Conservation (phyloP, 2,113 vertebrate species). For the Trachemys scripta region DNA sequence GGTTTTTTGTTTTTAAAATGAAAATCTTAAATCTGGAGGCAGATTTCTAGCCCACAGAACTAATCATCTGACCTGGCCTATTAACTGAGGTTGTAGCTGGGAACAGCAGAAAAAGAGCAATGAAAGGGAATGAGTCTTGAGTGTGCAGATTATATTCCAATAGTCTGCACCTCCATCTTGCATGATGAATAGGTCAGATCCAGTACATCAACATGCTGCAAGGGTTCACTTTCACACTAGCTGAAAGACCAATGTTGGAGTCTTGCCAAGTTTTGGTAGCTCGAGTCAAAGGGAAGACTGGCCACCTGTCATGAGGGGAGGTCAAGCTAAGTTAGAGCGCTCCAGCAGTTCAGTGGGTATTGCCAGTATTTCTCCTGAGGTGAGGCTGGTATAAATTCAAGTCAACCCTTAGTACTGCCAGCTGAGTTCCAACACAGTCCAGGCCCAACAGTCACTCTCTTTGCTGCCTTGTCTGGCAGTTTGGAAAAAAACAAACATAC, state of each 20-base stretch:
- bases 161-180: not conserved
- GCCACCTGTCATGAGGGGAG: not conserved
- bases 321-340: not conserved
- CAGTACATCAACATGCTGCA: rapidly evolving
- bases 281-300: not conserved
- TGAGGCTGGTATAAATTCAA: not conserved
- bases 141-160: rapidly evolving
- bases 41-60: not conserved
- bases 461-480: not conserved
- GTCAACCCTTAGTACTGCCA: rapidly evolving
- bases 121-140: not conserved
- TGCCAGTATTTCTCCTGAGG: not conserved
- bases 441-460: not conserved
- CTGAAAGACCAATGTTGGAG: rapidly evolving
- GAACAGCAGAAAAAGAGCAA: not conserved
- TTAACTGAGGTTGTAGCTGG: not conserved
- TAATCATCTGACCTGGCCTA: not conserved
- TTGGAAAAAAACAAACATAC: not conserved
- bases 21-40: rapidly evolving
- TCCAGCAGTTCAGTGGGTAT: rapidly evolving
- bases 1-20: rapidly evolving
- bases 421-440: rapidly evolving
- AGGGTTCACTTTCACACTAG: not conserved
- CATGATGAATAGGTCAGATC: too few species aligned
- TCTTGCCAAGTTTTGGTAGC: not conserved